Percentiles rank a stretch among this genome's conserved stretches.
These are phyloP conservation scores for Andrena fulva DNA, from an alignment of 2,888 invertebrate genomes.

Conservation along the genomic window DNA sequence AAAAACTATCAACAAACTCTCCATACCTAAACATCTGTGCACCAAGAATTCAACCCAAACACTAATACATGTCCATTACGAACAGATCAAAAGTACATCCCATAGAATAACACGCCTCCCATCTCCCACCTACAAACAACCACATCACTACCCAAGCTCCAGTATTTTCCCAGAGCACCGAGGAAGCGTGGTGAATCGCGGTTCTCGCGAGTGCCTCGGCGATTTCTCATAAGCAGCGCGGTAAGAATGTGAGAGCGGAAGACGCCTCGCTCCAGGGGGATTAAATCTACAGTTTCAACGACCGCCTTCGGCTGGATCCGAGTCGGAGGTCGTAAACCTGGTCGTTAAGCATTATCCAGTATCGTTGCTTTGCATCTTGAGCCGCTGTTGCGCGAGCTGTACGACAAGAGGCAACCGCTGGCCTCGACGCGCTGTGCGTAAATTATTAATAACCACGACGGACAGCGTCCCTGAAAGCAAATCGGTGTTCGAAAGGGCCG, in stretches of 20 bases:
- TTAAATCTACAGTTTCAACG: conserved; percentile 43
- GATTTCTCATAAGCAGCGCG: conserved; percentile 28
- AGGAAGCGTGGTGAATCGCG: neutral
- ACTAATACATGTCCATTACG: too few relatives aligned
- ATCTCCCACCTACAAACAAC: too few relatives aligned
- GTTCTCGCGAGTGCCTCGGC: conserved; percentile 1
- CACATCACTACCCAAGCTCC: neutral
- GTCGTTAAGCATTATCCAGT: conserved; percentile 42
- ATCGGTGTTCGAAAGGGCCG: conserved; percentile 64
- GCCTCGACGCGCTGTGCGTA: conserved; percentile 21
- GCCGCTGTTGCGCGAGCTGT: neutral
- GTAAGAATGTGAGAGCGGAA: neutral
- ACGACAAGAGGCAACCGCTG: neutral
- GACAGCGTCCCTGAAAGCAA: conserved; percentile 44
- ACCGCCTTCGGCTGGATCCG: neutral
- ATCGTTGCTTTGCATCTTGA: conserved; percentile 32
- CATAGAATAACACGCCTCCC: too few relatives aligned
- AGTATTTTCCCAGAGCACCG: neutral
- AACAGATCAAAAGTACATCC: too few relatives aligned
- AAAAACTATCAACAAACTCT: neutral
- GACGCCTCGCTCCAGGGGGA: conserved; percentile 8
- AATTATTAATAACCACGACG: conserved; percentile 64
- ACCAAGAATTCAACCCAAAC: too few relatives aligned
- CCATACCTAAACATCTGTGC: too few relatives aligned
- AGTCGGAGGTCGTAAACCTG: conserved; percentile 29